Conservation (phyloP, 2,113 vertebrate genomes). For the Mustelus asterias region DNA sequence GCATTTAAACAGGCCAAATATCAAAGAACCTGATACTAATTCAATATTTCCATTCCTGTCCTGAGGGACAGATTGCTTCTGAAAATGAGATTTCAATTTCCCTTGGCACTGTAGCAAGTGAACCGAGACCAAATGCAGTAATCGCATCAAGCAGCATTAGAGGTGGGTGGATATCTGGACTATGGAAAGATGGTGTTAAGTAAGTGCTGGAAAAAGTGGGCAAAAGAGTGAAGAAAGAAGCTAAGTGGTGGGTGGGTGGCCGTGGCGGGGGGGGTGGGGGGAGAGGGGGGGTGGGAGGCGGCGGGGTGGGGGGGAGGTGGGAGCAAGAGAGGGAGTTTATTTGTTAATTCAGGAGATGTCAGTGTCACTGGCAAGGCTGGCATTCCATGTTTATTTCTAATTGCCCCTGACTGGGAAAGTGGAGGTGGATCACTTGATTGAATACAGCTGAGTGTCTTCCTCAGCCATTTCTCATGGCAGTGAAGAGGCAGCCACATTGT, state of each 20-base stretch:
- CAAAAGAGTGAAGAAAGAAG: neutral
- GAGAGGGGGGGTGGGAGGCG: neutral
- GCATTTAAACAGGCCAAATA: neutral
- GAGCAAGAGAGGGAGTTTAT: neutral
- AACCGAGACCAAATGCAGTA: neutral
- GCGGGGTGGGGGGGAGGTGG: neutral
- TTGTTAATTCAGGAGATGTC: too few relatives aligned
- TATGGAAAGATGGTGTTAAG: too few relatives aligned
- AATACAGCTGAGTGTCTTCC: too few relatives aligned
- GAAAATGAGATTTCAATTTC: neutral
- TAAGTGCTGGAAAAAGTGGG: too few relatives aligned
- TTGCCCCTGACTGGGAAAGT: too few relatives aligned
- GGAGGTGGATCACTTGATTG: too few relatives aligned
- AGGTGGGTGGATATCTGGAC: neutral
- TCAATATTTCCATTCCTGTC: neutral
- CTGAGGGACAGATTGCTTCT: neutral
- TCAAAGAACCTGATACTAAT: neutral
- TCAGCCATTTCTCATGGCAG: too few relatives aligned
- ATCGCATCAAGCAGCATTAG: neutral
- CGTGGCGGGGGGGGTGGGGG: neutral
- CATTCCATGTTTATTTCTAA: too few relatives aligned
- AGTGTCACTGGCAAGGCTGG: too few relatives aligned
- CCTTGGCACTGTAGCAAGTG: neutral
- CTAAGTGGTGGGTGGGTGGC: too few relatives aligned
- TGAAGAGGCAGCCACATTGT: too few relatives aligned